A percentile compares a stretch with the other conserved stretches of the same genome.
Evolutionary conservation across 2,797 vertebrate genomes (phyloP).

Genomic region (Micromesistius poutassou): DNA sequence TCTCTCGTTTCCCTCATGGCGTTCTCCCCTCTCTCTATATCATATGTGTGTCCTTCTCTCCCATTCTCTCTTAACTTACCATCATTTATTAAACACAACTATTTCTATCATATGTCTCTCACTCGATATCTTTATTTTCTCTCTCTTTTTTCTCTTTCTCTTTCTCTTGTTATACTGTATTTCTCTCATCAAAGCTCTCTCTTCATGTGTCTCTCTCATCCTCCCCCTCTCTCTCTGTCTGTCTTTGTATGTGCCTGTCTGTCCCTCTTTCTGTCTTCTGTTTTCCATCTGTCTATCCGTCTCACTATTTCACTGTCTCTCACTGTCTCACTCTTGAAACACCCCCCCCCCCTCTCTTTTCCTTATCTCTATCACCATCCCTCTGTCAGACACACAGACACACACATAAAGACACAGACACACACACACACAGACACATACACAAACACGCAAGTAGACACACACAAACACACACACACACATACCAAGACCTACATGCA

Average conservation of each 20-base stretch:
- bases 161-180: not conserved
- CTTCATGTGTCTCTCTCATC: not conserved
- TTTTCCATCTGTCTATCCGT: not conserved
- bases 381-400: not conserved
- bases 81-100: too few species aligned
- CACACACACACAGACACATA: conserved; percentile 20
- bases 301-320: not conserved
- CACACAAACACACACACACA: conserved; percentile 24
- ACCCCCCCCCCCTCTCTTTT: not conserved
- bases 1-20: too few species aligned
- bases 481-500: conserved; percentile 11
- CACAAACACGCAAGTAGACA: not conserved
- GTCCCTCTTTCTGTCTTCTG: not conserved
- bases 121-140: not conserved
- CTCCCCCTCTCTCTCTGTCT: not conserved
- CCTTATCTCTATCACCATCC: not conserved
- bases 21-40: too few species aligned
- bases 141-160: not conserved
- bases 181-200: not conserved
- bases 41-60: too few species aligned
- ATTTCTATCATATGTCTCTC: not conserved
- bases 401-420: too few species aligned
- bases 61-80: too few species aligned
- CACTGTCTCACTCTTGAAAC: not conserved
- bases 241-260: not conserved